Evolutionary conservation across 2,113 vertebrate species (phyloP).

Genomic region (Malurus elegans): DNA sequence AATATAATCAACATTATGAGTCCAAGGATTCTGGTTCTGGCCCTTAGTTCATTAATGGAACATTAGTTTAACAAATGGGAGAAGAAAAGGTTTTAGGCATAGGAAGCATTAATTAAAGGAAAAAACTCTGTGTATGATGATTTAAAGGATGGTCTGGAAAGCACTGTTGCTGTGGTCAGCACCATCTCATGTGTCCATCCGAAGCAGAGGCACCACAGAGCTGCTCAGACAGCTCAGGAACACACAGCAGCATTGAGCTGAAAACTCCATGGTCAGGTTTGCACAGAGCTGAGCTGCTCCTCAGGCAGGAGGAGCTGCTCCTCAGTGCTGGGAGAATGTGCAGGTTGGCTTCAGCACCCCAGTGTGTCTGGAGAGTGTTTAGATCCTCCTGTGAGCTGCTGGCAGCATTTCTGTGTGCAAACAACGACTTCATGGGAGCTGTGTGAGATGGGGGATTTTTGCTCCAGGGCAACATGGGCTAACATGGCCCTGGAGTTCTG

Average conservation of each 20-base stretch:
- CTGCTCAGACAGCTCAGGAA: neutral
- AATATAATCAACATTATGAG: neutral
- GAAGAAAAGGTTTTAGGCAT: neutral
- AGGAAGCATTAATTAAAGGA: neutral
- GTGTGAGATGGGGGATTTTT: neutral
- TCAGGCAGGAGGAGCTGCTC: neutral
- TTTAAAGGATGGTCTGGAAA: neutral
- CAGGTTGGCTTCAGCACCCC: too few relatives aligned
- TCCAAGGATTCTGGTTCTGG: neutral
- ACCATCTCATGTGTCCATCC: neutral
- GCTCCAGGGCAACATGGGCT: rapidly evolving
- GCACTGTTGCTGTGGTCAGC: neutral
- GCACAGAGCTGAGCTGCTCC: neutral
- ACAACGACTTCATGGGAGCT: neutral
- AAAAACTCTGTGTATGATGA: neutral
- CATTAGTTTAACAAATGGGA: neutral
- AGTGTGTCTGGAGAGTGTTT: neutral
- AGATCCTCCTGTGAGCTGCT: neutral
- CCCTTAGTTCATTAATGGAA: neutral
- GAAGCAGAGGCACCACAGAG: neutral
- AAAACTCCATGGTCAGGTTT: neutral
- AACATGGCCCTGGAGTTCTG: neutral
- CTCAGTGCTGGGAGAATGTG: neutral
- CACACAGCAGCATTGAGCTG: neutral
- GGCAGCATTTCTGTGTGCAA: neutral